Base-by-base conservation (phyloP, 2,113 vertebrate genomes). In the Salminus brasiliensis region DNA sequence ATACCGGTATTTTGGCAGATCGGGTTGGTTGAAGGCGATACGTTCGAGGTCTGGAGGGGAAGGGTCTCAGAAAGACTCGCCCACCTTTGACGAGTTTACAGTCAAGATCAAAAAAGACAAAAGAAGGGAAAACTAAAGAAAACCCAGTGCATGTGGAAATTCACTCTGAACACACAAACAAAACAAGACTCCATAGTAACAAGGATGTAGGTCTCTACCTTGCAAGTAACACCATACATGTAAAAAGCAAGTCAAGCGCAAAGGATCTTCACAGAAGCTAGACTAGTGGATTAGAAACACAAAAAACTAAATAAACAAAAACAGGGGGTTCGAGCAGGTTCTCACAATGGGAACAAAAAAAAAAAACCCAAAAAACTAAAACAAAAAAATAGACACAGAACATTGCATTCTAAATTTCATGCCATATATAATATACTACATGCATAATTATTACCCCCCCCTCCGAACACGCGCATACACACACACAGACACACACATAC, bases 91-190 rank as follows among this genome's bases (percentile, higher is more conserved):
- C 65, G 41, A 74, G 60, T 72, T 72, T 72, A 82, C 65, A 57
- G 52, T 82, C 60, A 80, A 43, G 25, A 68, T 73, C 62, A 45
- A 27, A 67, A 72, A 52, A n/a, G 49, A 72, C 3, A 7, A 63
- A 39, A 27, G 10, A 25, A 65, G 67, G n/a, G n/a, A n/a, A n/a
- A 47, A 63, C n/a, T n/a, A n/a, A n/a, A n/a, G n/a, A 59, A 67
- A 62, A 78, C 74, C 81, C 84, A 86, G 84, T 83, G 78, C 77
- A 85, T 78, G 29, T 68, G 70, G 81, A 78, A 68, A 66, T 81
- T 74, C 52, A 68, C 60, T 83, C 29, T 73, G 10, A 81, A 81
- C 36, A 81, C 67, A 72, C 7, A 30, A 49, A 70, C 4, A 74
- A 74, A 59, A 76, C 1, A 32, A 67, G 23, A 75, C 23, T 45